Percentiles rank a stretch among this genome's conserved stretches.
These are phyloP conservation scores for Dromococcyx pavoninus DNA, from an alignment of 2,797 vertebrate species.

Conservation along the genomic window DNA sequence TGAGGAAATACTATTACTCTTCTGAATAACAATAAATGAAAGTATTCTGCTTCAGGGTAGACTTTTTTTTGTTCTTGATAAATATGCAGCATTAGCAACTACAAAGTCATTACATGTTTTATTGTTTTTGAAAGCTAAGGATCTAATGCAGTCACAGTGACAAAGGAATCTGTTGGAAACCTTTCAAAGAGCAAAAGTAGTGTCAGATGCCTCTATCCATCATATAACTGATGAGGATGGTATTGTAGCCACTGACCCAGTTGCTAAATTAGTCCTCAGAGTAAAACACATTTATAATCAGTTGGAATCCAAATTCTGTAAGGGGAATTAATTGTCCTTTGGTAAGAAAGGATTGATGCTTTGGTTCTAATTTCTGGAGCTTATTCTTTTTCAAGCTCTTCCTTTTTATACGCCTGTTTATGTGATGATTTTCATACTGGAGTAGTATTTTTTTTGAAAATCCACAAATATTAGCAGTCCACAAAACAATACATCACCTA, in stretches of 20 bases:
- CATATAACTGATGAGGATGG: background rate
- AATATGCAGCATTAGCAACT: conserved; percentile 32
- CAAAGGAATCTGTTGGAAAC: conserved; percentile 7
- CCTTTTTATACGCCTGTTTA: background rate
- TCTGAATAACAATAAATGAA: conserved; percentile 41
- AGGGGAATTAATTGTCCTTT: conserved; percentile 29
- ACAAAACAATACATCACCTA: background rate
- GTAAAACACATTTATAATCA: conserved; percentile 40
- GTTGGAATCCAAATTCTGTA: background rate
- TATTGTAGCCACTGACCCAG: conserved; percentile 19
- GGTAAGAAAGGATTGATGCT: background rate
- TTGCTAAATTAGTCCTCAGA: conserved; percentile 31
- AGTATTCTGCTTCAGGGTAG: background rate
- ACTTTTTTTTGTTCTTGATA: conserved; percentile 16
- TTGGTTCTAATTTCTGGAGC: background rate
- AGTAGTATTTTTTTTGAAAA: background rate
- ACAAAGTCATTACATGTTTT: conserved; percentile 29
- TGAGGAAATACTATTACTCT: background rate
- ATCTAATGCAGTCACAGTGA: background rate
- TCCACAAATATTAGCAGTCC: background rate
- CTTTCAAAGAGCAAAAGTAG: background rate
- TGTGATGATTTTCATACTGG: background rate
- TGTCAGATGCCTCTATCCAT: conserved; percentile 29
- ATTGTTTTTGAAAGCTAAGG: conserved; percentile 52
- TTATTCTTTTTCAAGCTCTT: background rate